Evolutionary conservation across 2,888 invertebrate species (phyloP).

Genomic region (Frankliniella fusca): DNA sequence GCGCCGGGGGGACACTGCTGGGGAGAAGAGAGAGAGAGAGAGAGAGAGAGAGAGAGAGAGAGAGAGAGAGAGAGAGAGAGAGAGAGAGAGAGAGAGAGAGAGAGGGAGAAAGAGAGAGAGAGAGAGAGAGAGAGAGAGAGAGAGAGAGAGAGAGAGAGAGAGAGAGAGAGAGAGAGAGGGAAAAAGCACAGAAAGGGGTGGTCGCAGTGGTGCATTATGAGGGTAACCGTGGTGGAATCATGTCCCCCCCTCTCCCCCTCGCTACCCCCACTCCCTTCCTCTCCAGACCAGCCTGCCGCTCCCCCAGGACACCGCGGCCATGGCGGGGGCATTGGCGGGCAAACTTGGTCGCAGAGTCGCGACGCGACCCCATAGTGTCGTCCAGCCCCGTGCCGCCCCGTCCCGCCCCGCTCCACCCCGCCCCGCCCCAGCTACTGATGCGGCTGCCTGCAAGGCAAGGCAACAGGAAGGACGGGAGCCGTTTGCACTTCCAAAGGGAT

Average conservation of each 20-base stretch:
- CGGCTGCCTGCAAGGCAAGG: too few relatives aligned
- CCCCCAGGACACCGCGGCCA: too few relatives aligned
- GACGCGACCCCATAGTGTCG: not conserved
- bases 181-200: not conserved
- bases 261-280: too few relatives aligned
- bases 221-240: too few relatives aligned
- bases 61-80: not conserved
- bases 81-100: not conserved
- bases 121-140: not conserved
- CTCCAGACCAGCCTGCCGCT: too few relatives aligned
- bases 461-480: not conserved
- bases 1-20: not conserved
- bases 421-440: too few relatives aligned
- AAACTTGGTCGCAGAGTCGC: not conserved
- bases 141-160: not conserved
- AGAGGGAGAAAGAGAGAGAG: not conserved
- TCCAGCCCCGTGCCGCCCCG: not conserved
- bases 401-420: not conserved
- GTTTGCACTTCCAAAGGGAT: constrained; percentile 4
- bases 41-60: constrained; percentile 2
- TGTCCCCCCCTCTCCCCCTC: too few relatives aligned
- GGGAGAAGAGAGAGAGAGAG: not conserved
- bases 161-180: not conserved
- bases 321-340: not conserved
- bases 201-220: too few relatives aligned